A percentile compares a stretch with the other conserved stretches of the same genome.
Evolutionary conservation across 2,113 vertebrate species (phyloP).

Genomic region (Scatophagus argus): DNA sequence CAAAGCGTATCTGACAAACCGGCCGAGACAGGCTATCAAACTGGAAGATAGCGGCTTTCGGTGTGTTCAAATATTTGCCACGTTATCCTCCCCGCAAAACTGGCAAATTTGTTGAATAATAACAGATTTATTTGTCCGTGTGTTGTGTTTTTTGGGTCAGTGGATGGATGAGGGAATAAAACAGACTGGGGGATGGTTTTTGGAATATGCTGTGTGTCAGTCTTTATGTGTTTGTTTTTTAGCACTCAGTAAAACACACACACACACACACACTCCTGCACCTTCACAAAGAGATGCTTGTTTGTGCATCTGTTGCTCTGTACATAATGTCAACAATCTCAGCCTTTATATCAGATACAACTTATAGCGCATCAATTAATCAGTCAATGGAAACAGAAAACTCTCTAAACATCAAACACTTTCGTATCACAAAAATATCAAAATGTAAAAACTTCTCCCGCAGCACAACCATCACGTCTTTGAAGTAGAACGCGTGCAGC

Average conservation of each 20-base stretch:
- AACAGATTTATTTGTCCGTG: not conserved
- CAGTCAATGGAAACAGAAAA: not conserved
- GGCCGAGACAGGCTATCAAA: conserved; percentile 27
- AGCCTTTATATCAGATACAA: not conserved
- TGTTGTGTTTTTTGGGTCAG: not conserved
- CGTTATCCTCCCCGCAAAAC: conserved; percentile 2
- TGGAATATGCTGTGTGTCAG: not conserved
- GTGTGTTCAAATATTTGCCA: conserved; percentile 3
- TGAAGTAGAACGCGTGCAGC: conserved; percentile 5
- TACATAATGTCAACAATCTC: not conserved
- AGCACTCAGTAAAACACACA: conserved; percentile 8
- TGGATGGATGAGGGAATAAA: not conserved
- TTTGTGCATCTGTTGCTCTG: not conserved
- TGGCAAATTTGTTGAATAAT: not conserved
- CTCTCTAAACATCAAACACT: not conserved
- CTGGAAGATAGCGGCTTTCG: not conserved
- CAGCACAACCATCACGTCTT: conserved; percentile 29
- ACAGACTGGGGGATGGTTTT: not conserved
- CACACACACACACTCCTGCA: not conserved
- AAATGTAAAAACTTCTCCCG: not conserved
- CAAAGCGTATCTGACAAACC: conserved; percentile 50
- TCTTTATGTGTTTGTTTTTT: not conserved
- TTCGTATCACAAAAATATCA: not conserved
- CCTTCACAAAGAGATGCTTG: not conserved
- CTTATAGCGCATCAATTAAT: not conserved